Percentiles rank a stretch among this genome's conserved stretches.
These are phyloP conservation scores for Tenualosa thibaudeaui DNA, from an alignment of 2,797 vertebrate species.

Conservation along the genomic window DNA sequence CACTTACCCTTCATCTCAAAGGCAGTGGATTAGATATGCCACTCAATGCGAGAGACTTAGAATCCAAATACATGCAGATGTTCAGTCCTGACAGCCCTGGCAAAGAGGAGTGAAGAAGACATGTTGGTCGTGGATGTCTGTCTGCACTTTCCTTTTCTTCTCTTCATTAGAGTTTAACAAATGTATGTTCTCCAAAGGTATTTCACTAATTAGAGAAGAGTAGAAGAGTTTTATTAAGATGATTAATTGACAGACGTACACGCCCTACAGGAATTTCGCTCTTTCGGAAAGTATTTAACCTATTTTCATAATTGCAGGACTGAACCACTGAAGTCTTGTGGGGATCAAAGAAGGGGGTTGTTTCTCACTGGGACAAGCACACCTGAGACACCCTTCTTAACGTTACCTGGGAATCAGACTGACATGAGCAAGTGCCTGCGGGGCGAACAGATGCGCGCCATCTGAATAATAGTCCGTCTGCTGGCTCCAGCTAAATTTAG, in stretches of 20 bases:
- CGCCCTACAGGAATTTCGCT: not conserved
- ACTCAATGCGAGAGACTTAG: not conserved
- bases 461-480: slow-evolving; percentile 21
- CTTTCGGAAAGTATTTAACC: not conserved
- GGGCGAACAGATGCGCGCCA: slow-evolving; percentile 14
- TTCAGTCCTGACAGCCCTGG: slow-evolving; percentile 1
- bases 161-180: not conserved
- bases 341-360: not conserved
- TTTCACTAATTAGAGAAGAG: not conserved
- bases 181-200: not conserved
- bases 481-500: slow-evolving; percentile 5
- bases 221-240: not conserved
- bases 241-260: not conserved
- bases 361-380: not conserved
- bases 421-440: slow-evolving; percentile 13
- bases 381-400: slow-evolving; percentile 6
- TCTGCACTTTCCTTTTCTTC: not conserved
- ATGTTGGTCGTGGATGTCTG: not conserved
- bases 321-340: not conserved
- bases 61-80: slow-evolving; percentile 3
- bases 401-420: slow-evolving; percentile 11
- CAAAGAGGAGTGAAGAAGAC: not conserved
- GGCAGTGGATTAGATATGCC: slow-evolving; percentile 19
- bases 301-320: not conserved
- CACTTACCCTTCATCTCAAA: slow-evolving; percentile 5